Conservation (phyloP, 2,797 vertebrate genomes). For the Platyrinchus mystaceus region DNA sequence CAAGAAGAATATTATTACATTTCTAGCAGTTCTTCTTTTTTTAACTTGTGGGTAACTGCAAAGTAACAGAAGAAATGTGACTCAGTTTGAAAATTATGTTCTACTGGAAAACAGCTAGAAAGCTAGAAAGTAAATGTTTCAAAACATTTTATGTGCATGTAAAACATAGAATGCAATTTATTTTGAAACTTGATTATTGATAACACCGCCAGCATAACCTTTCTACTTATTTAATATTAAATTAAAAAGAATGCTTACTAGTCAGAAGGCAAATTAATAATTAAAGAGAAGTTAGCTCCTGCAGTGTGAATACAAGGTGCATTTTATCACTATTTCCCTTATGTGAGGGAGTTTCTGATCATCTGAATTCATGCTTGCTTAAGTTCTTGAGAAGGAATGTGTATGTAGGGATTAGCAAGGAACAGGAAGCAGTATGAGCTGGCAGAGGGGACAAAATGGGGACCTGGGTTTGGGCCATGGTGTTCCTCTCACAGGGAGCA, state of each 20-base stretch:
- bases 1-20: background rate
- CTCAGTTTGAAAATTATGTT: background rate
- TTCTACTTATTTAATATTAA: background rate
- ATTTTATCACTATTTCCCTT: background rate
- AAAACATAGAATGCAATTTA: background rate
- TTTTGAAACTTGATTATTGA: background rate
- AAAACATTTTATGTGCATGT: background rate
- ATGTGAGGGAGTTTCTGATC: background rate
- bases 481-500: background rate
- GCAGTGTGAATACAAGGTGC: background rate
- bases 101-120: background rate
- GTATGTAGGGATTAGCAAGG: background rate
- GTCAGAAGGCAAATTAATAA: background rate
- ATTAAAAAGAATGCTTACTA: background rate
- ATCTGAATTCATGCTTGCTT: background rate
- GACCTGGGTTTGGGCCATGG: fast-evolving
- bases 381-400: background rate
- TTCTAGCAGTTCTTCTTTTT: background rate
- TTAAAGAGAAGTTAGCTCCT: background rate
- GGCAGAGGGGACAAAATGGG: background rate
- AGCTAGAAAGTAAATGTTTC: background rate
- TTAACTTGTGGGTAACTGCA: background rate
- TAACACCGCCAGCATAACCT: background rate
- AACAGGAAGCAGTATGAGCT: background rate
- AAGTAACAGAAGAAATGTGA: background rate